Base-by-base conservation (phyloP, 2,888 invertebrate genomes). In the Acrobasis repandana region DNA sequence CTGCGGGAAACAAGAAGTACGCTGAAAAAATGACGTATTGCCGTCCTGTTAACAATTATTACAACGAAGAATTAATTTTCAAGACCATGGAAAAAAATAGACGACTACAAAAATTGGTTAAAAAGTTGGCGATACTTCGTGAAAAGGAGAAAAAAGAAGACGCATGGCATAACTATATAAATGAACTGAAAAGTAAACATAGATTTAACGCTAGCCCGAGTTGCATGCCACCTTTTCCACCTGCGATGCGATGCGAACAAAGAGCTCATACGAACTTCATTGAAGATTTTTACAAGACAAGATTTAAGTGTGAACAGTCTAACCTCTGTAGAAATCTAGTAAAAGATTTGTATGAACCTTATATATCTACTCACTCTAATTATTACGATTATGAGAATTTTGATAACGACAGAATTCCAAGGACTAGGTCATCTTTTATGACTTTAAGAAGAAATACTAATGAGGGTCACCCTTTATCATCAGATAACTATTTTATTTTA, bases 111-210 rank as follows among this genome's bases (percentile, higher is more conserved):
- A 65, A 61, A 18, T 62, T 88, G 16, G 73, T 88, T 0, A 76
- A 70, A 54, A 80, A 77, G 61, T 62, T 90, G 47, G 69, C 78
- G 10, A 59, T 72, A 47, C 74, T 71, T 2, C 74, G 86, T 65
- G 76, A 82, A 63, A 80, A 63, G 61, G 83, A 86, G 62, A 86
- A 82, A 67, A 73, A 83, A 57, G 74, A 69, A 51, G 79, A 82
- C 61, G 67, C 73, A 1, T 87, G 86, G 84, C 83, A 86, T 64
- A 86, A 83, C 60, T 87, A 82, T 52, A 83, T 90, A n/a, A 83
- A 85, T 49, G 72, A 80, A 46, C 70, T 88, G 61, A 88, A 80
- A 68, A 81, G 86, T 57, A 61, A 46, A 59, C n/a, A 49, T 36
- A 4, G 8, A 56, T 33, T 61, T 65, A 62, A 66, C 60, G 15